phyloP scores from a whole-genome alignment of 2,113 vertebrate species.

The Chunga burmeisteri region DNA sequence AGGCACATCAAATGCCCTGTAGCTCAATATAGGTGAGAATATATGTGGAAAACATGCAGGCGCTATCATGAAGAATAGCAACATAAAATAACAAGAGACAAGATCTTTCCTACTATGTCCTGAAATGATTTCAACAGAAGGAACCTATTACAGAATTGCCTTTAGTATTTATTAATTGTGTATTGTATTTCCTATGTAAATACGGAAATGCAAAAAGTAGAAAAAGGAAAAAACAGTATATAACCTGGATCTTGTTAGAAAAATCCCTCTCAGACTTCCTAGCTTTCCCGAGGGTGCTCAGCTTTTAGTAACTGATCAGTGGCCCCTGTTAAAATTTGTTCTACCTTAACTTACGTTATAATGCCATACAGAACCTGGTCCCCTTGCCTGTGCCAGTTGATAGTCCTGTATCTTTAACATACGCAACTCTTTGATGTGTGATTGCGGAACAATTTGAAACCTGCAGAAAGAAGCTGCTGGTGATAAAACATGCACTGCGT shows the following conservation, averaged over 20 bases:
- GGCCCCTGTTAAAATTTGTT: background rate
- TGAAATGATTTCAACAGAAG: background rate
- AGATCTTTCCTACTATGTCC: background rate
- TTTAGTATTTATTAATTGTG: background rate
- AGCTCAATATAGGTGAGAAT: background rate
- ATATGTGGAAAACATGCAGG: background rate
- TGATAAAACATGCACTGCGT: background rate
- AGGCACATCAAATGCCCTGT: background rate
- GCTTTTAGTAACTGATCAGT: background rate
- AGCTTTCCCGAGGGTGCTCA: background rate
- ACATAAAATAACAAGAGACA: background rate
- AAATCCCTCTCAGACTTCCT: background rate
- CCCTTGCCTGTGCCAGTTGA: background rate
- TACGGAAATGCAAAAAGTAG: background rate
- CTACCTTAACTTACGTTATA: background rate
- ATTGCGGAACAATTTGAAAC: background rate
- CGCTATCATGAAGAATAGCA: background rate
- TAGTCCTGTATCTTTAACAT: background rate
- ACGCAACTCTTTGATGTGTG: background rate
- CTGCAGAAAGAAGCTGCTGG: slow-evolving; percentile 3
- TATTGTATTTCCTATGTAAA: background rate
- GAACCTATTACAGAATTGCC: background rate
- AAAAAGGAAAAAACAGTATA: background rate
- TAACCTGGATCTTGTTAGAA: background rate
- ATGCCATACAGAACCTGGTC: background rate